Evolutionary conservation across 2,888 invertebrate genomes (phyloP).

Genomic region (Lycophotia porphyrea): DNA sequence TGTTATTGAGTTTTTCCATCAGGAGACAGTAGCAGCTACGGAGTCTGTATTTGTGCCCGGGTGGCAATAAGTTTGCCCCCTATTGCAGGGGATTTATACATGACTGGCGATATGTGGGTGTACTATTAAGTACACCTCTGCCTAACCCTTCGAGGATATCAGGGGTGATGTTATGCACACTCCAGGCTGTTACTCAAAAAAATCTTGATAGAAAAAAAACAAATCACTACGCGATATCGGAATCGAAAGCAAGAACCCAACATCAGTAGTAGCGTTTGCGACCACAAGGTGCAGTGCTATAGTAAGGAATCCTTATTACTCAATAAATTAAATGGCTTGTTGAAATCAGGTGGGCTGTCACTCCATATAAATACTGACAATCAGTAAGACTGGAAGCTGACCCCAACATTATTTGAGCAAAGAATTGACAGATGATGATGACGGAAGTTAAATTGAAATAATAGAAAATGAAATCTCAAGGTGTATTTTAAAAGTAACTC

Average conservation of each 20-base stretch:
- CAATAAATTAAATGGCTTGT: too few relatives aligned
- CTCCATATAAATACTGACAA: too few relatives aligned
- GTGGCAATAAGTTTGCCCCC: background rate
- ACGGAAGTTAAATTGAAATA: background rate
- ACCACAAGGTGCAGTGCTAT: too few relatives aligned
- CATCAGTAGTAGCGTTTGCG: background rate
- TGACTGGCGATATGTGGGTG: background rate
- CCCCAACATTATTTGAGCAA: background rate
- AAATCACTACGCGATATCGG: background rate
- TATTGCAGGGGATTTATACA: background rate
- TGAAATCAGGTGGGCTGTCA: too few relatives aligned
- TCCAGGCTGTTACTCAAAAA: background rate
- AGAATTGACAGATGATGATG: background rate
- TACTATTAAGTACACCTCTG: background rate
- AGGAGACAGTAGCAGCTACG: background rate
- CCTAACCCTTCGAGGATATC: background rate
- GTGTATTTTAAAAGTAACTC: too few relatives aligned
- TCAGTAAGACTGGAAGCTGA: background rate
- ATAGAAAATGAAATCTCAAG: too few relatives aligned
- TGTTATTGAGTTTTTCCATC: background rate
- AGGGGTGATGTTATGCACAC: background rate
- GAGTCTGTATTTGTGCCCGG: too few relatives aligned
- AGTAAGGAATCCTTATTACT: too few relatives aligned
- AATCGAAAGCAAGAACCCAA: background rate
- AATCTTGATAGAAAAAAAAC: background rate